phyloP scores from a whole-genome alignment of 2,113 vertebrate genomes.

The Labeo rohita region DNA sequence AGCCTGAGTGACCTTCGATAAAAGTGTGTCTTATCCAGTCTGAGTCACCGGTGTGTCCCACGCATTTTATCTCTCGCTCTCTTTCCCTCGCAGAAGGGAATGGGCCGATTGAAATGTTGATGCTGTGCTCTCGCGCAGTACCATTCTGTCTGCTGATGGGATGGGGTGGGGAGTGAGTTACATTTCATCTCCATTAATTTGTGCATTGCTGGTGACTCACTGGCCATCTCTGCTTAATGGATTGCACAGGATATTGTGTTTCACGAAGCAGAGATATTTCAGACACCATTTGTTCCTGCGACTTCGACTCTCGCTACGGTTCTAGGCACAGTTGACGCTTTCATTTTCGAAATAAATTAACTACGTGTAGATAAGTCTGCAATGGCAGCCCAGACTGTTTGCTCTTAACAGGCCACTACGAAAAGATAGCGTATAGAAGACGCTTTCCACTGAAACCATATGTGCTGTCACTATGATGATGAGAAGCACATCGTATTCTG shows the following conservation, averaged over 20 bases:
- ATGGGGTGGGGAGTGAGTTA: conserved; percentile 20
- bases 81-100: conserved; percentile 20
- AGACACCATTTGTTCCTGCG: neutral
- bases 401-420: neutral
- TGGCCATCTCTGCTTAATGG: conserved; percentile 34
- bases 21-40: conserved; percentile 51
- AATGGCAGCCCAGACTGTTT: neutral
- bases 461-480: conserved; percentile 43
- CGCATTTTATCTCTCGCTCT: conserved; percentile 36
- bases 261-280: conserved; percentile 38
- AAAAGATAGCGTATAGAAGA: conserved; percentile 23
- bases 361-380: neutral
- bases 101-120: conserved; percentile 27
- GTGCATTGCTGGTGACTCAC: conserved; percentile 52
- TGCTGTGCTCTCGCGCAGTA: conserved; percentile 10
- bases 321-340: neutral
- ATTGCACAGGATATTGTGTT: conserved; percentile 46
- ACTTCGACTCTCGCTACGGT: neutral
- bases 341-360: conserved; percentile 21
- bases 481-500: conserved; percentile 32
- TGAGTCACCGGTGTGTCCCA: conserved; percentile 48
- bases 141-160: conserved; percentile 39
- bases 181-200: conserved; percentile 50
- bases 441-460: conserved; percentile 33
- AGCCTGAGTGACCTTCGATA: conserved; percentile 52